phyloP scores from a whole-genome alignment of 2,797 vertebrate species.

The Hippocampus kuda region DNA sequence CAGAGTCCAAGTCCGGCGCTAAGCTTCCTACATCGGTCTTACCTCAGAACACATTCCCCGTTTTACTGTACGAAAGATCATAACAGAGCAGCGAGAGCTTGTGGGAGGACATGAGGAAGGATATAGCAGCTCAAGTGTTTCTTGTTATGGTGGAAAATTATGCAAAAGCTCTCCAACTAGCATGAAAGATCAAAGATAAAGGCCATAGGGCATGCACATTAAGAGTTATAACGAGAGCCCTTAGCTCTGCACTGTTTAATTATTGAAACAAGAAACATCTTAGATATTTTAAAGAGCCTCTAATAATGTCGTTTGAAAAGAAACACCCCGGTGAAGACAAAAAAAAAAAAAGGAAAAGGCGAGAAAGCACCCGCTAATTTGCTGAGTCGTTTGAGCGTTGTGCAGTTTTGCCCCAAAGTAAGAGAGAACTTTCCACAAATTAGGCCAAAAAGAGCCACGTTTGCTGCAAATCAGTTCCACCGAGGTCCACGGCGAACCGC shows the following conservation, averaged over 20 bases:
- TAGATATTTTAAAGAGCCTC: slow-evolving; percentile 60
- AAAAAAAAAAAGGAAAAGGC: slow-evolving; percentile 24
- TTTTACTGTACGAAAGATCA: slow-evolving; percentile 24
- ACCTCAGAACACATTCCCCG: slow-evolving; percentile 16
- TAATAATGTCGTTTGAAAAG: slow-evolving; percentile 51
- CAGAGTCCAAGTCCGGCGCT: slow-evolving; percentile 16
- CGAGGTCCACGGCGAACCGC: not conserved
- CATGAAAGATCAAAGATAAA: slow-evolving; percentile 67
- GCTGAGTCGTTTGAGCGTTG: slow-evolving; percentile 25
- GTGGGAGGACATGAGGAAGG: slow-evolving; percentile 29
- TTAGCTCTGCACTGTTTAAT: slow-evolving; percentile 65
- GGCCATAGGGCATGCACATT: slow-evolving; percentile 66
- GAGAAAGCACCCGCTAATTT: slow-evolving; percentile 45
- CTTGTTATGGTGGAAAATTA: slow-evolving; percentile 50
- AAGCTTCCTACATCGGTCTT: slow-evolving; percentile 24
- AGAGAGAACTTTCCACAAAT: slow-evolving; percentile 21
- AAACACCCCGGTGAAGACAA: slow-evolving; percentile 43
- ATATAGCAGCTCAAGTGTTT: slow-evolving; percentile 47
- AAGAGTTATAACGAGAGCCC: slow-evolving; percentile 62
- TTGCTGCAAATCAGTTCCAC: slow-evolving; percentile 2
- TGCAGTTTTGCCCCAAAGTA: slow-evolving; percentile 20
- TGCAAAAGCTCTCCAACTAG: slow-evolving; percentile 57
- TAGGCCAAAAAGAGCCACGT: slow-evolving; percentile 14
- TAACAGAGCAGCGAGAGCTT: slow-evolving; percentile 14
- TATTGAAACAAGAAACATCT: slow-evolving; percentile 69